These are phyloP conservation scores for Pedicia rivosa DNA, from an alignment of 2,888 invertebrate species.

Conservation along the genomic window DNA sequence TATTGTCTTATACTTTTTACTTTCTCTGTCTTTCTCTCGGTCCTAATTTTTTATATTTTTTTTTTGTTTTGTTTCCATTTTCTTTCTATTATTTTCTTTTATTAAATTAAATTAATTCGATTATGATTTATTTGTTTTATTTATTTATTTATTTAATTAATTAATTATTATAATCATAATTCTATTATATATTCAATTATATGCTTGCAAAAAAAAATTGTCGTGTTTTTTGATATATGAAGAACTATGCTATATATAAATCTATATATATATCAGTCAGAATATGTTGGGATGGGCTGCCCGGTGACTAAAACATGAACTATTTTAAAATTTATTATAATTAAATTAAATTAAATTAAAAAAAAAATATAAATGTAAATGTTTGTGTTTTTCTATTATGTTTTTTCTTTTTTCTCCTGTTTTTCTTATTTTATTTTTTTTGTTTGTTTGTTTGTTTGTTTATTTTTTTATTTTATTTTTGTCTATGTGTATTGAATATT, in stretches of 20 bases:
- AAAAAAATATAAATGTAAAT: neutral
- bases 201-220: neutral
- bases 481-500: no score
- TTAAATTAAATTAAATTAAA: neutral
- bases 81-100: no score
- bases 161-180: neutral
- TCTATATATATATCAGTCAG: no score
- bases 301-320: slow-evolving; percentile 1
- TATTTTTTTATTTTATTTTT: no score
- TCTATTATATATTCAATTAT: neutral
- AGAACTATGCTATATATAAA: no score
- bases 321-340: no score
- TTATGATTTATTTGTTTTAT: neutral
- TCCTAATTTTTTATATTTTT: neutral
- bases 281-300: slow-evolving; percentile 7
- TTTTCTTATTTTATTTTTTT: neutral
- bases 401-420: no score
- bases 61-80: neutral
- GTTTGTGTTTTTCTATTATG: neutral
- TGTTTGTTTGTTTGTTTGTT: neutral
- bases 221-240: neutral
- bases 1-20: neutral
- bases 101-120: neutral
- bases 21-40: neutral
- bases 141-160: neutral